Base-by-base conservation (phyloP, 2,888 invertebrate genomes). In the Philonicus albiceps region DNA sequence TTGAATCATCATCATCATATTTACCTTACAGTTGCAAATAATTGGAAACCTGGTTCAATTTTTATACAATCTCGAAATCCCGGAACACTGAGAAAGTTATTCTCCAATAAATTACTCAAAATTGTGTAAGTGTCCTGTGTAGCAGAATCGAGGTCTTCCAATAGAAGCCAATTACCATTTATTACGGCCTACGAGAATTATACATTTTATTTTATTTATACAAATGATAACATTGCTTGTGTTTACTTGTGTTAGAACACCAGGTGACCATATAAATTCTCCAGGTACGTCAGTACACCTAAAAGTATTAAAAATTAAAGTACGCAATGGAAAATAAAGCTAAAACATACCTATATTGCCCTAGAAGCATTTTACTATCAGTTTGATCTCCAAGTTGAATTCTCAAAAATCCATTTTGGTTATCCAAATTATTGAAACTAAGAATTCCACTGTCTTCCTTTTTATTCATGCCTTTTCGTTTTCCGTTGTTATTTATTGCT, bases 331-430 rank as follows among this genome's bases (percentile, higher is more conserved):
- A 43, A 43, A 3, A 43, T 1, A 43, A 43, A 43, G 40, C 40
- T 11, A 83, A 8, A 64, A 34, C 80, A 53, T 86, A 88, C 88
- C 87, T 90, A 89, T 92, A 92, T 88, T 92, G 92, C 0, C 99
- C 99, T 8, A 99, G 93, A 85, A 99, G 92, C 94, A 98, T 97
- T 92, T 98, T 97, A 85, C 98, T 96, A 91, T 99, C 99, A 1
- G 98, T 98, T 92, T 99, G 98, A 92, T 99, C 99, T 6, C 99
- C 98, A 40, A 99, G 93, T 90, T 99, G 99, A 34, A 99, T 96
- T 91, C 97, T 97, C 87, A 97, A 94, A 84, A 97, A 94, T 80
- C 92, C 92, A 94, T 93, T 91, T 53, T 81, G 86, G 34, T 73
- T 73, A 43, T 81, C 37, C 5, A 64, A 37, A 37, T 40, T 37